These are phyloP conservation scores for Pedionomus torquatus DNA, from an alignment of 2,113 vertebrate species.

Conservation along the genomic window DNA sequence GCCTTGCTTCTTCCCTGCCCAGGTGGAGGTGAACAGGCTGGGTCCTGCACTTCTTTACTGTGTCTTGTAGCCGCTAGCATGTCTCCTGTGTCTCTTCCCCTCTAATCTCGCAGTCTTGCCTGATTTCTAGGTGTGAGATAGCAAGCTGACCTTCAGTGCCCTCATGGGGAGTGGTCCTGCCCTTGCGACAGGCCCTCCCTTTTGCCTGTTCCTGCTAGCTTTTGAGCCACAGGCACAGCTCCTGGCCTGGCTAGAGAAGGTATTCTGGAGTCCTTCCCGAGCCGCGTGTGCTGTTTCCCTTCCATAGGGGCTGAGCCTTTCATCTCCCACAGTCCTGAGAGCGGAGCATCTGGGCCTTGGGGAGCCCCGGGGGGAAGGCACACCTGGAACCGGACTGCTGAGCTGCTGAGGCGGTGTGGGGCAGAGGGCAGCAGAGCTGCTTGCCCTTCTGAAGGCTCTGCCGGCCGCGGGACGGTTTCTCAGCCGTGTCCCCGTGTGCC, in stretches of 20 bases:
- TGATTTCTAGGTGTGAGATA: background rate
- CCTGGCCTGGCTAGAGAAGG: background rate
- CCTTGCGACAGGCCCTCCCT: fast-evolving
- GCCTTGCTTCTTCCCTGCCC: background rate
- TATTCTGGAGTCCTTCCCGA: background rate
- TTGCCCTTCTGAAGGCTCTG: background rate
- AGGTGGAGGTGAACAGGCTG: background rate
- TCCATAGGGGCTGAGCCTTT: background rate
- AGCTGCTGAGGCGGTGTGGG: background rate
- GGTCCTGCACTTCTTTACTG: background rate
- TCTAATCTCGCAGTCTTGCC: background rate
- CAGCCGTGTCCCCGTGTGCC: background rate
- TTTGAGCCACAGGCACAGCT: background rate
- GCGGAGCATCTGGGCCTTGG: background rate
- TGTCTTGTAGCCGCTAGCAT: background rate
- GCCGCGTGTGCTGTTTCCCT: background rate
- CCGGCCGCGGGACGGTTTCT: background rate
- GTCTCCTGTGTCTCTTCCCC: background rate
- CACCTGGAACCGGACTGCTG: background rate
- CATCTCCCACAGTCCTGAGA: background rate
- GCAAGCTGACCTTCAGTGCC: background rate
- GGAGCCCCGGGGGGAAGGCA: background rate
- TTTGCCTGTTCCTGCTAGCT: background rate
- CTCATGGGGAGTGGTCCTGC: background rate
- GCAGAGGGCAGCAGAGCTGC: background rate